Evolutionary conservation across 1,140 invertebrate species (phyloP).

Genomic region (Anadara kagoshimensis): DNA sequence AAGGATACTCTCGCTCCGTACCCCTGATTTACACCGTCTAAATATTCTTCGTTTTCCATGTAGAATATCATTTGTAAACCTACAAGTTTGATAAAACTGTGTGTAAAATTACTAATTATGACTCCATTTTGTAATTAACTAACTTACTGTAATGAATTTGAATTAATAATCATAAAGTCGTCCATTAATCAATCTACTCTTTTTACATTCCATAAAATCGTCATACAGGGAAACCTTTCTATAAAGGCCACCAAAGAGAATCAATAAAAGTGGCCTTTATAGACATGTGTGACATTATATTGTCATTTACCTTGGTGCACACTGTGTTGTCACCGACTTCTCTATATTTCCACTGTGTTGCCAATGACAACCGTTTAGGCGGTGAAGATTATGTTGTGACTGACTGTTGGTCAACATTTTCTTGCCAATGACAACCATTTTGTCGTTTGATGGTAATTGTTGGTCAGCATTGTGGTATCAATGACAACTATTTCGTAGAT

Average conservation of each 20-base stretch:
- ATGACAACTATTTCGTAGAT: conserved; percentile 21
- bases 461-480: no score
- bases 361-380: no score
- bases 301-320: background rate
- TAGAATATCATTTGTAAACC: conserved; percentile 57
- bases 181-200: background rate
- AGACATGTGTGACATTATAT: background rate
- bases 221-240: background rate
- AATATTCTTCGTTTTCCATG: conserved; percentile 55
- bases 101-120: background rate
- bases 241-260: no score
- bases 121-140: background rate
- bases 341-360: no score
- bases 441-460: no score
- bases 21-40: conserved; percentile 51
- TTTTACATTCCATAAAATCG: background rate
- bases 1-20: conserved; percentile 50
- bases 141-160: no score
- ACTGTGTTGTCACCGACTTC: no score
- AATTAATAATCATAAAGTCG: no score
- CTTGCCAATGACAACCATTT: no score
- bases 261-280: background rate
- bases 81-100: conserved; percentile 16
- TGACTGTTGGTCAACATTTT: no score
- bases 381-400: no score